Base-by-base conservation (phyloP, 2,888 invertebrate genomes). In the Schizaphis graminum region DNA sequence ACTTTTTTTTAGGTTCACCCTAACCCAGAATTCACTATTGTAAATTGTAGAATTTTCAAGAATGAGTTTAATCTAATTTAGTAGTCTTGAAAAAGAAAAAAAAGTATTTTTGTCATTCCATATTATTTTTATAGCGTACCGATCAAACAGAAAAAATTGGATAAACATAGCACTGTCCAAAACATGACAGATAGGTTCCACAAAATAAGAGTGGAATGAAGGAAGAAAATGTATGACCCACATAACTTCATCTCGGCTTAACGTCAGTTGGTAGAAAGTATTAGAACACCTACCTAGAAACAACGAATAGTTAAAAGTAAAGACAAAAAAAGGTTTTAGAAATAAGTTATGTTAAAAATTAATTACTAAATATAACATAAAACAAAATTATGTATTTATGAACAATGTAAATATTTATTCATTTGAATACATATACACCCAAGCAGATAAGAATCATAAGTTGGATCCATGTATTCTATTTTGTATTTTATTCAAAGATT, bases 201-300 rank as follows among this genome's bases (percentile, higher is more conserved):
- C 89, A 28, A 61, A 89, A 47, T 28, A 57, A 35, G 8, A 13
- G 61, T 44, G 28, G 26, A 87, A 28, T 24, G 47, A 28, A 77
- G 21, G n/a, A 87, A 87, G 87, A 49, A 87, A 87, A 87, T 87
- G 47, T n/a, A 89, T 41, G 47, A 89, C 89, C 41, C 47, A 44
- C 61, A 28, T 44, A 61, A 61, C 61, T 41, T 89, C 89, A 57
- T 89, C 26, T 57, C 28, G 44, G 44, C 57, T 61, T 89, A 89
- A 61, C 44, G 53, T 89, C 61, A 89, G n/a, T 47, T 77, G 35
- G 77, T 77, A 35, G 35, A 77, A 57, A 41, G 35, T 53, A n/a
- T 61, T 57, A 26, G 86, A 16, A 67, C 67, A 21, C 16, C 67
- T 67, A 67, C 16, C 67, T n/a, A 67, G 5, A 21, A 67, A 35